Percentiles rank a stretch among this genome's conserved stretches.
Conservation (phyloP, 2,113 vertebrate species). For the Oncorhynchus kisutch region DNA sequence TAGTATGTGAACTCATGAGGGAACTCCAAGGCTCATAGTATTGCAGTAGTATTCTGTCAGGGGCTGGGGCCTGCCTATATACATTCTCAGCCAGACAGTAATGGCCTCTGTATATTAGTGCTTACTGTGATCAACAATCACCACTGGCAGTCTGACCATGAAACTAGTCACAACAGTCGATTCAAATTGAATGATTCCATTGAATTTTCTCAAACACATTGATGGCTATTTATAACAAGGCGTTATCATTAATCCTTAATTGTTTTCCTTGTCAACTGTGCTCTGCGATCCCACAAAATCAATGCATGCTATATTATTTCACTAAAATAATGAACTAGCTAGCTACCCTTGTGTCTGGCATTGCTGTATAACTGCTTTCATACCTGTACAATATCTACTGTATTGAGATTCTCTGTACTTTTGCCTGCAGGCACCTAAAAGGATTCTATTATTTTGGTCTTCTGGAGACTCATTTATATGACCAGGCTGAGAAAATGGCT, state of each 20-base stretch:
- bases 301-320: too few relatives aligned
- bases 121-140: neutral
- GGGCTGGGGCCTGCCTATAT: too few relatives aligned
- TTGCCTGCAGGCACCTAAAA: slow-evolving; percentile 82
- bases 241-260: too few relatives aligned
- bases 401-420: neutral
- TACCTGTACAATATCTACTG: too few relatives aligned
- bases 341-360: neutral
- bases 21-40: too few relatives aligned
- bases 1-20: too few relatives aligned
- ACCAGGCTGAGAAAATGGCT: slow-evolving; percentile 84
- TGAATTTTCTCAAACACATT: neutral
- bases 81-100: neutral
- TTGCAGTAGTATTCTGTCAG: too few relatives aligned
- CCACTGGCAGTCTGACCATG: neutral
- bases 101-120: neutral
- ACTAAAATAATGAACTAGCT: neutral
- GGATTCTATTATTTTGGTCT: slow-evolving; percentile 90
- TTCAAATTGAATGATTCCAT: neutral
- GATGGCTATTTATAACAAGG: too few relatives aligned
- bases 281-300: too few relatives aligned
- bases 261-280: neutral
- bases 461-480: slow-evolving; percentile 85
- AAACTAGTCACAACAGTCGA: neutral
- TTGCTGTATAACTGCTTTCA: neutral